phyloP scores from a whole-genome alignment of 2,113 vertebrate genomes.

The Ovibos moschatus region DNA sequence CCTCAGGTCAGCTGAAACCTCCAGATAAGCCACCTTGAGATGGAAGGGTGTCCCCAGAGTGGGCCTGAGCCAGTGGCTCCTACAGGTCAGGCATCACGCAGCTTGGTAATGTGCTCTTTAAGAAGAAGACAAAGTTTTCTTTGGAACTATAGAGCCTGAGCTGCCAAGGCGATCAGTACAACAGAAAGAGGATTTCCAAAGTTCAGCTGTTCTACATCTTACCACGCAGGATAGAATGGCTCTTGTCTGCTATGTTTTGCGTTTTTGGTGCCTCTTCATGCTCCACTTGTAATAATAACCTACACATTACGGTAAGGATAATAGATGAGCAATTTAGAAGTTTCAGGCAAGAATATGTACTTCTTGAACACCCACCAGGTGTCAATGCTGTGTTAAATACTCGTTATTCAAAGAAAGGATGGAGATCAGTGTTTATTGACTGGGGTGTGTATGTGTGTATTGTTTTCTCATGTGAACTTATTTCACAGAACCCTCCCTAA shows the following conservation, averaged over 20 bases:
- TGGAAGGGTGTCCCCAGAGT: too few relatives aligned
- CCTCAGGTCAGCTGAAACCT: too few relatives aligned
- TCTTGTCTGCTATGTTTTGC: rapidly evolving
- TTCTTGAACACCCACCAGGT: background rate
- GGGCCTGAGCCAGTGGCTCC: rapidly evolving
- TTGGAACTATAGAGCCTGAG: background rate
- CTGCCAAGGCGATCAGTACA: rapidly evolving
- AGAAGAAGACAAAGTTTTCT: background rate
- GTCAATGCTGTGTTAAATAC: background rate
- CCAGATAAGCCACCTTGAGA: background rate
- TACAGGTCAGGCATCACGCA: rapidly evolving
- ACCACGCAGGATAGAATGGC: rapidly evolving
- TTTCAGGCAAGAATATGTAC: background rate
- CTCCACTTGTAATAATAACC: background rate
- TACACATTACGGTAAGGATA: rapidly evolving
- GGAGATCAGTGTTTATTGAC: too few relatives aligned
- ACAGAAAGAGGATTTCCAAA: background rate
- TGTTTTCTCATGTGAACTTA: background rate
- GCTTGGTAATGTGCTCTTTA: rapidly evolving
- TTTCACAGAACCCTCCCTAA: background rate
- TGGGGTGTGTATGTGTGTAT: background rate
- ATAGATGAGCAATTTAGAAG: background rate
- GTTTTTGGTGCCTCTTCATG: background rate
- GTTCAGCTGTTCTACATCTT: background rate
- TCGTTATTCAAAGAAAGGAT: background rate